Conservation (phyloP, 2,888 invertebrate species). For the Drosophila colorata region DNA sequence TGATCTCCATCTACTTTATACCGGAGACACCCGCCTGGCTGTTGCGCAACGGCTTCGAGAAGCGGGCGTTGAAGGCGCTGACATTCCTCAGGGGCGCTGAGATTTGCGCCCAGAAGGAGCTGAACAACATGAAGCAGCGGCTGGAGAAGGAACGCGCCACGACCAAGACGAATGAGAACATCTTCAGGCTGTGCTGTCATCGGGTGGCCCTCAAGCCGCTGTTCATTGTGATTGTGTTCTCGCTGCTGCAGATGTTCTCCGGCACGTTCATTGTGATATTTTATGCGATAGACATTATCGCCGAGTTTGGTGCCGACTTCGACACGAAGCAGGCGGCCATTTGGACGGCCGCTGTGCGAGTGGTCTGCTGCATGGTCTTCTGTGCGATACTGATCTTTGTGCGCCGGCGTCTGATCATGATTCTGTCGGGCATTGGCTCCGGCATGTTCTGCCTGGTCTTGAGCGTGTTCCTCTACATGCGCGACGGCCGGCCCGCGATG, state of each 20-base stretch:
- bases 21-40: constrained; percentile 93
- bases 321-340: constrained; percentile 88
- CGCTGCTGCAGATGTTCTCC: constrained; percentile 90
- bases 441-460: constrained; percentile 88
- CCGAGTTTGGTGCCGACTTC: constrained; percentile 86
- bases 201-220: constrained; percentile 90
- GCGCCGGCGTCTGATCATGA: constrained; percentile 88
- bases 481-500: constrained; percentile 74
- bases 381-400: constrained; percentile 88
- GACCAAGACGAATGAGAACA: constrained; percentile 84
- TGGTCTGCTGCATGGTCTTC: constrained; percentile 88
- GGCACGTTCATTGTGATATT: constrained; percentile 92
- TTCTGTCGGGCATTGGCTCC: constrained; percentile 89
- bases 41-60: constrained; percentile 87
- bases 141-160: constrained; percentile 87
- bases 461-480: constrained; percentile 86
- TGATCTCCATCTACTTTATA: constrained; percentile 87
- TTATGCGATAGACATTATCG: constrained; percentile 91
- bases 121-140: constrained; percentile 88
- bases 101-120: constrained; percentile 87
- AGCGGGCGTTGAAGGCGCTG: constrained; percentile 87
- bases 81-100: constrained; percentile 88
- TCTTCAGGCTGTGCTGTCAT: constrained; percentile 87
- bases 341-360: constrained; percentile 89
- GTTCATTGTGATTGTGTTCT: constrained; percentile 90